Percentiles rank a stretch among this genome's conserved stretches.
Evolutionary conservation across 2,797 vertebrate species (phyloP).

Genomic region (Chiropotes sagulatus): DNA sequence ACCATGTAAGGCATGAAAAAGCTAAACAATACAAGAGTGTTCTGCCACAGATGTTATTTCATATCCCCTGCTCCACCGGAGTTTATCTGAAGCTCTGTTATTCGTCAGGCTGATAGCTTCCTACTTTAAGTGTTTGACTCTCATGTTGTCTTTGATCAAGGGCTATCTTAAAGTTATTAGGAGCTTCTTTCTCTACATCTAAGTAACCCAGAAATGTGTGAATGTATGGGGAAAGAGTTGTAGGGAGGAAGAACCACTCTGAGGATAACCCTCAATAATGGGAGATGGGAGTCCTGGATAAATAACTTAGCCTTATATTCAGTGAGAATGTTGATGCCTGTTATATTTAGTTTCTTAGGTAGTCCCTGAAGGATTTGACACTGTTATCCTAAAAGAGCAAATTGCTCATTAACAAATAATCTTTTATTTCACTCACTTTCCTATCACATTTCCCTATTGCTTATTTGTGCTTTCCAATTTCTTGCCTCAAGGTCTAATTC

Average conservation of each 20-base stretch:
- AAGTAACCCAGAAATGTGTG: background rate
- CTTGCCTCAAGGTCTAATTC: background rate
- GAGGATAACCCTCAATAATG: background rate
- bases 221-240: accelerated
- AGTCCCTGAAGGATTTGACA: background rate
- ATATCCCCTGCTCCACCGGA: too few species aligned
- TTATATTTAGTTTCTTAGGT: background rate
- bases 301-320: background rate
- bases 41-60: background rate
- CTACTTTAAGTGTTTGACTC: background rate
- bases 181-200: background rate
- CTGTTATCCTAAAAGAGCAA: background rate
- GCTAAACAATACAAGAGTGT: background rate
- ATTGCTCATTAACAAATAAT: background rate
- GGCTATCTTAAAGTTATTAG: background rate
- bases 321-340: background rate
- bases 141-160: background rate
- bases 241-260: background rate
- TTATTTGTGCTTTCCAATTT: background rate
- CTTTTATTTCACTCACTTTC: background rate
- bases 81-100: background rate
- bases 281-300: background rate
- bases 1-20: background rate
- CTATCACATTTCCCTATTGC: background rate
- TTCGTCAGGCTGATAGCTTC: background rate